Base-by-base conservation (phyloP, 2,113 vertebrate genomes). In the Tretioscincus oriximinensis region DNA sequence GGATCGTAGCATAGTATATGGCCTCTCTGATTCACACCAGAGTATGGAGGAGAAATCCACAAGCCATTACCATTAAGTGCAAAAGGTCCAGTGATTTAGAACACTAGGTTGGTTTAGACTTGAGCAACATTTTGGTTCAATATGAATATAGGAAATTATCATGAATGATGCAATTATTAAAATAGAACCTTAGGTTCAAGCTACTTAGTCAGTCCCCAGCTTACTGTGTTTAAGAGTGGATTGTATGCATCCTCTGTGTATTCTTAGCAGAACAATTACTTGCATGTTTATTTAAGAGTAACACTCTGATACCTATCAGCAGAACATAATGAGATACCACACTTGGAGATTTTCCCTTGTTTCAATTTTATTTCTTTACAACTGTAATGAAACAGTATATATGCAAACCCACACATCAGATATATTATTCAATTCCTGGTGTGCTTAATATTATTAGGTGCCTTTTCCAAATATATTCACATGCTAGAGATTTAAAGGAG, bases 381-480 rank as follows among this genome's bases (percentile, higher is more conserved):
- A 2, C 58, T 63, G 9, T 75, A 70, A 80, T 84, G 54, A 80
- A 84, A 84, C 41, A 35, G 65, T 16, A 20, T 8, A 22, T 81
- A 82, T 75, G 65, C 3, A 82, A 83, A 77, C 87, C 77, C 82
- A 21, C 86, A 60, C 82, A 72, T 16, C 82, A 84, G 84, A 65
- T 77, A 61, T 58, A 12, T 51, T 76, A 71, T 77, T 65, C 73
- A 85, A 80, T 81, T 79, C 67, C 78, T 86, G 18, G 0, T 5
- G 76, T 71, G 1, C 75, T 84, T 81, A 73, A 58, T 90, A 88
- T 87, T 90, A 89, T 90, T 92, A 87, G 86, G 76, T 80, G 74
- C 77, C 84, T 81, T 80, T 76, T 77, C 73, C 85, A 86, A 66
- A 61, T 81, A 47, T 61, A 81, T 31, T 60, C 64, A 77, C 7